A percentile compares a stretch with the other conserved stretches of the same genome.
Evolutionary conservation across 2,113 vertebrate genomes (phyloP).

Genomic region (Colius striatus): DNA sequence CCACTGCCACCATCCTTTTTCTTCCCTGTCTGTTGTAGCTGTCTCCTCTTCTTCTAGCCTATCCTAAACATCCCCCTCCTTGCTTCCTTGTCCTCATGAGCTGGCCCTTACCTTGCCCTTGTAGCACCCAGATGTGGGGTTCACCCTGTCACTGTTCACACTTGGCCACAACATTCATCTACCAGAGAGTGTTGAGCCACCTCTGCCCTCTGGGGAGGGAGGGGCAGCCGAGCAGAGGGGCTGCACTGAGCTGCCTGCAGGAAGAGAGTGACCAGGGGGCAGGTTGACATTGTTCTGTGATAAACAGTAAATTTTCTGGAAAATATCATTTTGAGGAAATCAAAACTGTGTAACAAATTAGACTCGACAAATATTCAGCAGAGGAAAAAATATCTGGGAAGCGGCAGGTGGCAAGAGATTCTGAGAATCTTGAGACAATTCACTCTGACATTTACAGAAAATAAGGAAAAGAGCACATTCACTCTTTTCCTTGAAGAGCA

Average conservation of each 20-base stretch:
- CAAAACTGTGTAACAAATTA: not conserved
- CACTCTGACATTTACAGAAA: not conserved
- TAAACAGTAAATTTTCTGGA: not conserved
- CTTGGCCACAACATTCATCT: not conserved
- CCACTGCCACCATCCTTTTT: not conserved
- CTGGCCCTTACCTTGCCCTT: not conserved
- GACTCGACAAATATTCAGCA: not conserved
- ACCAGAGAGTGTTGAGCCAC: not conserved
- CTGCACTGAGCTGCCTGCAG: not conserved
- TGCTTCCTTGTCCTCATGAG: not conserved
- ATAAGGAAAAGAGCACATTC: not conserved
- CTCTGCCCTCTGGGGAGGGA: rapidly evolving
- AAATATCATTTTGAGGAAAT: not conserved
- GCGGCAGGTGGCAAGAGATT: not conserved
- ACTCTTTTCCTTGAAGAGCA: not conserved
- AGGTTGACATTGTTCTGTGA: not conserved
- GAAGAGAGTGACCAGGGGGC: not conserved
- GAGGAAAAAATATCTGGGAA: not conserved
- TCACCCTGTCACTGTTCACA: not conserved
- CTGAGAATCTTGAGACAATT: constrained; percentile 2
- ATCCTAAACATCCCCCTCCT: not conserved
- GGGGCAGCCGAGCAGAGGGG: rapidly evolving
- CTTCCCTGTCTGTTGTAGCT: not conserved
- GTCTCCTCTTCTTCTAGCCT: not conserved
- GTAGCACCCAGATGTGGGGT: not conserved